Percentiles rank a stretch among this genome's conserved stretches.
Evolutionary conservation across 1,140 invertebrate species (phyloP).

Genomic region (Chironomus tepperi): DNA sequence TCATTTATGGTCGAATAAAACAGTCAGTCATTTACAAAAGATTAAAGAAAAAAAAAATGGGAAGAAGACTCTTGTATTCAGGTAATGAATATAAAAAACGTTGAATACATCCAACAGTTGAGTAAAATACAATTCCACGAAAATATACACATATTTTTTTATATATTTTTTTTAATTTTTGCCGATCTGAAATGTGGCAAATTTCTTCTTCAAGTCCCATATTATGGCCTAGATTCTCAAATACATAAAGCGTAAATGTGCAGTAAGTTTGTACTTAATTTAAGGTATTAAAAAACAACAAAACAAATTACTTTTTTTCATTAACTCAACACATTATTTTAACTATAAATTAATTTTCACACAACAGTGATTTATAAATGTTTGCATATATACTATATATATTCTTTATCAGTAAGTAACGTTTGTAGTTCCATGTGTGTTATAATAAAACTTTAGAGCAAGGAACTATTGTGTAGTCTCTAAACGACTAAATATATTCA

Average conservation of each 20-base stretch:
- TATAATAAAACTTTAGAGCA: too few species aligned
- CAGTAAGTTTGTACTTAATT: too few species aligned
- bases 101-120: too few species aligned
- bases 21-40: not conserved
- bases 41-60: not conserved
- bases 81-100: not conserved
- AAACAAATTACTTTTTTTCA: too few species aligned
- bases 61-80: not conserved
- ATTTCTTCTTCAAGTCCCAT: not conserved
- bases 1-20: not conserved
- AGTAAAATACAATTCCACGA: too few species aligned
- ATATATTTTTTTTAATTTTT: too few species aligned
- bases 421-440: too few species aligned
- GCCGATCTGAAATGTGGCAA: too few species aligned
- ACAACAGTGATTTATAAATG: conserved; percentile 4
- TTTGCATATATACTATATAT: not conserved
- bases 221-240: not conserved
- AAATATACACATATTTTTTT: too few species aligned
- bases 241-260: not conserved
- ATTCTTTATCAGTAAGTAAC: not conserved
- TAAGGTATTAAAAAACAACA: too few species aligned
- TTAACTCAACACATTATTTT: not conserved
- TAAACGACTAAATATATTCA: too few species aligned
- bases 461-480: too few species aligned
- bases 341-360: not conserved